Conservation (phyloP, 2,797 vertebrate species). For the Spinus pinus region DNA sequence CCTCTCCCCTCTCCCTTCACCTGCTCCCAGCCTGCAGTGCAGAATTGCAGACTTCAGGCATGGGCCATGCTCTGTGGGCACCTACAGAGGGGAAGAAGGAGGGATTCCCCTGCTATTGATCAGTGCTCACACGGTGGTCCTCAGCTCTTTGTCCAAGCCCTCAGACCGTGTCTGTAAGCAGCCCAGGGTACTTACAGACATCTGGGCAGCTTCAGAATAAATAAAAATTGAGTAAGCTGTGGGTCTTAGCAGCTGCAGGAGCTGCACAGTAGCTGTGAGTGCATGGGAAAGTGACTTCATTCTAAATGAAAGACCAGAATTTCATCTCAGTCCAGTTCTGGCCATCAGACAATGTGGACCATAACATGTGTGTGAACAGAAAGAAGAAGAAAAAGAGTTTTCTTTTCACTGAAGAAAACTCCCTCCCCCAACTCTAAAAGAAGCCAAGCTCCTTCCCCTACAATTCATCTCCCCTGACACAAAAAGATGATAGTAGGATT, state of each 20-base stretch:
- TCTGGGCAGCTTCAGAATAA: not conserved
- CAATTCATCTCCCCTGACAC: not conserved
- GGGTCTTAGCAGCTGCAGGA: not conserved
- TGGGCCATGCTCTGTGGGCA: not conserved
- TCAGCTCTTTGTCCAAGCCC: not conserved
- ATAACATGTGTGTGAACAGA: not conserved
- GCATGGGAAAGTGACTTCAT: not conserved
- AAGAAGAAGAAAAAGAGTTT: too few relatives aligned
- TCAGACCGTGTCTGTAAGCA: not conserved
- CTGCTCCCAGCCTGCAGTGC: not conserved
- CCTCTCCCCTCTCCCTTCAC: not conserved
- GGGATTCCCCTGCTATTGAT: not conserved
- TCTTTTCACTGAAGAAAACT: not conserved
- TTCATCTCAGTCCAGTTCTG: not conserved
- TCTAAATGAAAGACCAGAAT: not conserved
- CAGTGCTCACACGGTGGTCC: not conserved
- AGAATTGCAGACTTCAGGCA: not conserved
- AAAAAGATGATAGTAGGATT: not conserved
- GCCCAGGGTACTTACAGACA: not conserved
- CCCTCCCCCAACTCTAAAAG: not conserved
- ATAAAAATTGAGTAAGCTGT: not conserved
- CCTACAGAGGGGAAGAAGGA: not conserved
- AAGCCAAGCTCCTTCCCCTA: not conserved
- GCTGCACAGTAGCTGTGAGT: not conserved
- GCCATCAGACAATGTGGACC: not conserved